Base-by-base conservation (phyloP, 2,888 invertebrate genomes). In the Andricus quercusramuli region DNA sequence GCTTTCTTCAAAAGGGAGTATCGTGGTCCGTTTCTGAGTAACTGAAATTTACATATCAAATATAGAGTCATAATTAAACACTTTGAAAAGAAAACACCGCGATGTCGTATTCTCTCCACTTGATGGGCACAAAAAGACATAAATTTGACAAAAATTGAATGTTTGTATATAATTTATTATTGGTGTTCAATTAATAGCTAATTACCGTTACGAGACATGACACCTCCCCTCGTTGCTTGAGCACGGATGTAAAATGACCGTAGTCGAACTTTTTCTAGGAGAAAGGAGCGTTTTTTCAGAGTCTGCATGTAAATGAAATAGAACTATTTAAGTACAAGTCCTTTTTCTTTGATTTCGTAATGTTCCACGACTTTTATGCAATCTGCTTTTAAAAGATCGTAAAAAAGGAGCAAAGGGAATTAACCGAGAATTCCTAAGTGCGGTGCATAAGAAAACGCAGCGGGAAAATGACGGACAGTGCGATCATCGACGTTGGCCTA, bases 401-500 rank as follows among this genome's bases (percentile, higher is more conserved):
- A 67, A 67, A 67, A 67, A n/a, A 67, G 3, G 15, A 67, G 37
- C 13, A 47, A 51, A 25, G 15, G 41, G 25, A 68, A 68, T 68
- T 44, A 68, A 8, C 44, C 47, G 47, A 17, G 68, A 68, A 68
- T 68, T 68, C 68, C 68, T 22, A 47, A 68, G 25, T 68, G 47
- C 68, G 25, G 47, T 68, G 68, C 44, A 68, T 44, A 44, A 68
- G 68, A 68, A 68, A 68, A 47, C 32, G 51, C 25, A n/a, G 78
- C 62, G 74, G 82, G 56, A 79, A 80, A 82, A 70, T 44, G 64
- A 59, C 59, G 65, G 78, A 81, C 56, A 79, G 56, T 70, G 66
- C 78, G 70, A 83, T 81, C 79, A 77, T 70, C 70, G 65, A 80
- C 81, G 79, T 81, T 85, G 84, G 83, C 83, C 85, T 86, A 85